Evolutionary conservation across 1,140 invertebrate genomes (phyloP).

Genomic region (Prorops nasuta): DNA sequence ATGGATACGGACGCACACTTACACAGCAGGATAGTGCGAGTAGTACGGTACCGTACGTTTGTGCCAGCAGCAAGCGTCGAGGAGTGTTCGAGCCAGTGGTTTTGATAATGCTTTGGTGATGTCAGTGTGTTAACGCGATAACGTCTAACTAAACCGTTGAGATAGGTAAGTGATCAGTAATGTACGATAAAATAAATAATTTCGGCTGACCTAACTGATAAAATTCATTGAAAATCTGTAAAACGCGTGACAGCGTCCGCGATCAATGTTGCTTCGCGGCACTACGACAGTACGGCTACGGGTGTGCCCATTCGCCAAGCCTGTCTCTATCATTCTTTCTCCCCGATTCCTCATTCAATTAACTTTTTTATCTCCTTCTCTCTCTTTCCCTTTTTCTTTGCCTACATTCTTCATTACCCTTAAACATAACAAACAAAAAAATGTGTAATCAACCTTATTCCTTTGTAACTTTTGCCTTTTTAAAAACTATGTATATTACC

Average conservation of each 20-base stretch:
- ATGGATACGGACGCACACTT: too few species aligned
- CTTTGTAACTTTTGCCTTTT: too few species aligned
- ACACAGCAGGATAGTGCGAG: too few species aligned
- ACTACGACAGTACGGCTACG: too few species aligned
- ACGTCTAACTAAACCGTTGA: slow-evolving; percentile 17
- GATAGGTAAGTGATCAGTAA: slow-evolving; percentile 31
- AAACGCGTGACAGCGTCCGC: slow-evolving; percentile 20
- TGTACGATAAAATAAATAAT: too few species aligned
- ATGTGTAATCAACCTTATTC: too few species aligned
- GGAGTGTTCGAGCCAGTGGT: slow-evolving; percentile 35
- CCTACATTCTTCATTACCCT: too few species aligned
- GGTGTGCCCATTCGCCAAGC: slow-evolving; percentile 39
- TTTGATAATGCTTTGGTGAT: slow-evolving; percentile 38
- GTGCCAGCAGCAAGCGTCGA: too few species aligned
- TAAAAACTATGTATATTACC: slow-evolving; percentile 7
- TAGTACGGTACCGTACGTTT: slow-evolving; percentile 28
- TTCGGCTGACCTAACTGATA: too few species aligned
- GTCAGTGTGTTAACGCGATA: slow-evolving; percentile 18
- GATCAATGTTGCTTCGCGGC: slow-evolving; percentile 36
- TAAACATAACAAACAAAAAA: too few species aligned
- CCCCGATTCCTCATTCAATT: background rate
- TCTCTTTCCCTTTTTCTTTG: background rate
- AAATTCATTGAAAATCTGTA: too few species aligned
- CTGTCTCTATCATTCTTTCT: slow-evolving; percentile 13
- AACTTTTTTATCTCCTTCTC: background rate